Evolutionary conservation across 2,113 vertebrate species (phyloP), one percentile per base, ranked within the genome.

Genomic region (Cariama cristata): DNA sequence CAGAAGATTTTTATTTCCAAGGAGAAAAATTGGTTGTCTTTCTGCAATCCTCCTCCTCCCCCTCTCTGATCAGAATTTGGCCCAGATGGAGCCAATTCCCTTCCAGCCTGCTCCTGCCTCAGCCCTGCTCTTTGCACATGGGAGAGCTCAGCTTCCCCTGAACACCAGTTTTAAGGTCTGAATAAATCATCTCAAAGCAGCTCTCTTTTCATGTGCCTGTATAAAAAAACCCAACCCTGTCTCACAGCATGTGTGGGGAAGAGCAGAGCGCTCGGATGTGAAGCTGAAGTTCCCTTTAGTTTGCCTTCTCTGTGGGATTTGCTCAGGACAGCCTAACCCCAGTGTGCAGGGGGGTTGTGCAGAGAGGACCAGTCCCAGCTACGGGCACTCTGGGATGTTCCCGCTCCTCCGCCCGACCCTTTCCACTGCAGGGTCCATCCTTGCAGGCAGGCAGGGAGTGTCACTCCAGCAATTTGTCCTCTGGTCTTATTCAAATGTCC

Each of bases 1-100:
- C 92, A 93, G 58, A 91, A 95, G 84, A 62, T 73, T 97, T 97
- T 90, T 56, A 85, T 82, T 96, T 79, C 66, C 74, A 87, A 85
- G 62, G 23, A 79, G 86, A 93, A 84, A 92, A 96, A 95, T 33
- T 40, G 28, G n/a, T 96, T 84, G 76, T 71, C 69, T 95, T 94
- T 58, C 76, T 77, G 55, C 50, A 93, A 91, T 38, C 52, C 12
- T 9, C 62, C 33, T 42, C 49, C 52, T 74, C 44, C 59, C 56
- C 52, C 67, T 24, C 50, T 38, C 81, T 44, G 32, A 42, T 71
- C 28, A 93, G 88, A 90, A 90, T 87, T 56, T 90, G 60, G 26
- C 85, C 56, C 22, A 67, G 64, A 79, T 75, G 60, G 74, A 95
- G 53, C 38, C 28, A 47, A 11, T 87, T 96, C 60, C 42, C 23